phyloP scores from a whole-genome alignment of 2,113 vertebrate species.

The Tauraco erythrolophus region DNA sequence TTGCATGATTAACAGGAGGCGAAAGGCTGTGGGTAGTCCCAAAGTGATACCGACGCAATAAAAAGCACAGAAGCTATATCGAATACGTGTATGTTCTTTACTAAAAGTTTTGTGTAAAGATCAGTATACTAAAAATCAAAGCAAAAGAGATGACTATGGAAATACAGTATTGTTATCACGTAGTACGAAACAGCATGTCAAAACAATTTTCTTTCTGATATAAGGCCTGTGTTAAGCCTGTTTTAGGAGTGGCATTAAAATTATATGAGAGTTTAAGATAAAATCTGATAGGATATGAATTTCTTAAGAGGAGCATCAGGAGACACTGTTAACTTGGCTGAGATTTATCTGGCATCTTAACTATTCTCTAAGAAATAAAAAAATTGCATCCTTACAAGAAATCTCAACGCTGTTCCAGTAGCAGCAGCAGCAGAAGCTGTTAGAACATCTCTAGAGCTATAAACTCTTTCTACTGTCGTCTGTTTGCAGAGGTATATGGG shows the following conservation, averaged over 20 bases:
- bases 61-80: background rate
- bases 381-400: background rate
- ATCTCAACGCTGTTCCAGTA: background rate
- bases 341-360: background rate
- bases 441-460: background rate
- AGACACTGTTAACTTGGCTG: background rate
- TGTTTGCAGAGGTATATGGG: background rate
- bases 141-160: background rate
- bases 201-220: background rate
- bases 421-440: background rate
- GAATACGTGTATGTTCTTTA: conserved; percentile 4
- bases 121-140: background rate
- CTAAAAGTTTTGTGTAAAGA: conserved; percentile 38
- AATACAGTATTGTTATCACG: background rate
- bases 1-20: background rate
- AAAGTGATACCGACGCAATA: background rate
- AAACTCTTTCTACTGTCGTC: background rate
- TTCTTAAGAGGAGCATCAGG: background rate
- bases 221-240: background rate
- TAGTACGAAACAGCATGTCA: background rate
- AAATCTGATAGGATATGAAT: background rate
- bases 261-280: background rate
- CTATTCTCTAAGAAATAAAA: background rate
- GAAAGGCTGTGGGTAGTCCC: background rate
- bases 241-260: background rate